A percentile compares a stretch with the other conserved stretches of the same genome.
phyloP scores from a whole-genome alignment of 2,888 invertebrate genomes.

The Malthinus seriepunctatus region DNA sequence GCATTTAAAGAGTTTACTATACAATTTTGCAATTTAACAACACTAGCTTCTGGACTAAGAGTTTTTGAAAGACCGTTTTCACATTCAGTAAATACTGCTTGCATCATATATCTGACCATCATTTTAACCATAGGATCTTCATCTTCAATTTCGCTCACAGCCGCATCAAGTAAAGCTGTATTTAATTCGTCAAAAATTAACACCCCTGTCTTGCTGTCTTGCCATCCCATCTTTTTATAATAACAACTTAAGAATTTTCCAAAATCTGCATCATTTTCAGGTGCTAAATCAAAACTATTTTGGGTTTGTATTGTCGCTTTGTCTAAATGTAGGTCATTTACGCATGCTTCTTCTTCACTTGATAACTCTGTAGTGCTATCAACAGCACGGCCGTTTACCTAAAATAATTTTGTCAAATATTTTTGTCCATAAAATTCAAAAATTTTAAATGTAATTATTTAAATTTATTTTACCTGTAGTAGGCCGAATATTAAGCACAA shows the following conservation, averaged over 20 bases:
- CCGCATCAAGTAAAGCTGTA: not conserved
- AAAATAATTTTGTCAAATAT: not conserved
- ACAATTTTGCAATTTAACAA: conserved; percentile 7
- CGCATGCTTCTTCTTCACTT: not conserved
- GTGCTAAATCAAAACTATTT: not conserved
- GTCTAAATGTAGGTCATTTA: not conserved
- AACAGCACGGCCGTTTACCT: not conserved
- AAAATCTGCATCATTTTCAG: not conserved
- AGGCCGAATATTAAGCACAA: not conserved
- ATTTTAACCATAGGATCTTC: not conserved
- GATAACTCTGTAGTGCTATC: not conserved
- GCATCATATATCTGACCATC: not conserved
- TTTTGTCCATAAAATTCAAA: not conserved
- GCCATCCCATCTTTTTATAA: not conserved
- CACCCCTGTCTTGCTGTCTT: not conserved
- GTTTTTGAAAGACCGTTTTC: not conserved
- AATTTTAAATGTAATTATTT: too few species aligned
- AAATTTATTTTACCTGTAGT: not conserved
- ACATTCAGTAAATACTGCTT: not conserved
- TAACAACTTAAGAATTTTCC: not conserved
- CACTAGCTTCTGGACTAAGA: not conserved
- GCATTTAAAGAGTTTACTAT: not conserved
- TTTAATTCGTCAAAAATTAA: not conserved
- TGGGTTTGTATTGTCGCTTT: not conserved
- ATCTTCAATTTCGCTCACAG: not conserved